These are phyloP conservation scores for Myripristis jacobus DNA, from an alignment of 2,797 vertebrate genomes.

Conservation along the genomic window DNA sequence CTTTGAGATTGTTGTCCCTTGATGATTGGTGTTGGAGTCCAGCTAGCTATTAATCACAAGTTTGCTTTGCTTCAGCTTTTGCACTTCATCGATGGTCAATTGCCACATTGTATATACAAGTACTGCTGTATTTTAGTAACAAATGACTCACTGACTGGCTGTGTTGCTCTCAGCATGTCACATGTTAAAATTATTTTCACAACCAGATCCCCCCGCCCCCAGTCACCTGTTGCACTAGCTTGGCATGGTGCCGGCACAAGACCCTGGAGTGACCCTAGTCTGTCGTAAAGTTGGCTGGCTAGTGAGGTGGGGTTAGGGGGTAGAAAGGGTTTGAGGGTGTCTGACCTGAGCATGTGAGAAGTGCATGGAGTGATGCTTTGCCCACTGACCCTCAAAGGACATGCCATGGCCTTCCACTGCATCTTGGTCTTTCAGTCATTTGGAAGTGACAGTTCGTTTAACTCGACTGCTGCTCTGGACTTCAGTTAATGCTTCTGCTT, in stretches of 20 bases:
- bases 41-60: slow-evolving; percentile 3
- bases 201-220: slow-evolving; percentile 6
- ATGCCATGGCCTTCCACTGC: slow-evolving; percentile 29
- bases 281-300: slow-evolving; percentile 15
- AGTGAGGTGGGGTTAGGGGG: not conserved
- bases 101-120: not conserved
- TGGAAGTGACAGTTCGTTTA: too few relatives aligned
- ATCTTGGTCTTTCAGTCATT: slow-evolving; percentile 24
- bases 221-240: slow-evolving; percentile 15
- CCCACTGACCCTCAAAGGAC: slow-evolving; percentile 68
- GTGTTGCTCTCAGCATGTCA: slow-evolving; percentile 9
- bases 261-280: slow-evolving; percentile 1
- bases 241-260: slow-evolving; percentile 28
- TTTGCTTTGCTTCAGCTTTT: slow-evolving; percentile 19
- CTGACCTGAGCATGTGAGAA: slow-evolving; percentile 43
- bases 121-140: not conserved
- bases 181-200: not conserved
- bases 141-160: slow-evolving; percentile 27
- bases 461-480: slow-evolving; percentile 38
- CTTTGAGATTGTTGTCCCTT: slow-evolving; percentile 9
- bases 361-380: slow-evolving; percentile 47
- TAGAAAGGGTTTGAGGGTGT: not conserved
- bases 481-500: slow-evolving; percentile 32
- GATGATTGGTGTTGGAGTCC: not conserved
- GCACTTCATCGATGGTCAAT: not conserved